A percentile compares a stretch with the other conserved stretches of the same genome.
phyloP scores from a whole-genome alignment of 2,797 vertebrate species.

The Molossus alvarezi region DNA sequence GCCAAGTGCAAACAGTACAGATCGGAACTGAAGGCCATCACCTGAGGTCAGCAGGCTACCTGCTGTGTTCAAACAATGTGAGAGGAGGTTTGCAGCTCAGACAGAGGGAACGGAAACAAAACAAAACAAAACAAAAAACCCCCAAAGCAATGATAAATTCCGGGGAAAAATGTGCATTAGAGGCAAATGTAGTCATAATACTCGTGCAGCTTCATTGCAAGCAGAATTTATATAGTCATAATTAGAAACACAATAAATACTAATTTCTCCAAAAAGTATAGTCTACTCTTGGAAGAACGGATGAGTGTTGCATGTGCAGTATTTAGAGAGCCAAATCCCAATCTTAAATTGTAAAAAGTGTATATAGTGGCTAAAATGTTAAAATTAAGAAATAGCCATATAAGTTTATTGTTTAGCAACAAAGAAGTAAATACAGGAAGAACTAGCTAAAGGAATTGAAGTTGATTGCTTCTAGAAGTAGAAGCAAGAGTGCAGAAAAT shows the following conservation, averaged over 20 bases:
- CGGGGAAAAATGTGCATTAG: not conserved
- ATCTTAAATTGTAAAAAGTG: not conserved
- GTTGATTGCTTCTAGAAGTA: not conserved
- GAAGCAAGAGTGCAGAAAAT: not conserved
- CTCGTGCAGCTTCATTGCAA: not conserved
- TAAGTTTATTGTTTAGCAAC: not conserved
- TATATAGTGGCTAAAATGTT: not conserved
- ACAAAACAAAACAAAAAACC: not conserved
- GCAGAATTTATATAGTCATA: not conserved
- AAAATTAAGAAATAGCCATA: conserved; percentile 17
- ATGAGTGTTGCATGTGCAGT: not conserved
- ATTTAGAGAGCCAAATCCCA: not conserved
- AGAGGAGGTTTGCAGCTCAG: not conserved
- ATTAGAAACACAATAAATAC: not conserved
- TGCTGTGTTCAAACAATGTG: not conserved
- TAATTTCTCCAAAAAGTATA: not conserved
- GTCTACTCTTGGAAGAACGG: not conserved
- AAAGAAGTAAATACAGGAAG: not conserved
- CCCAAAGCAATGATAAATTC: not conserved
- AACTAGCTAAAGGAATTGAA: not conserved
- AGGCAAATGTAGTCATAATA: not conserved
- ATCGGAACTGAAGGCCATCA: not conserved
- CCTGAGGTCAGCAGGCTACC: not conserved
- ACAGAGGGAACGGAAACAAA: not conserved
- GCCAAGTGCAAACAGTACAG: not conserved